phyloP scores from a whole-genome alignment of 2,888 invertebrate species.

The Lordiphosa fenestrarum region DNA sequence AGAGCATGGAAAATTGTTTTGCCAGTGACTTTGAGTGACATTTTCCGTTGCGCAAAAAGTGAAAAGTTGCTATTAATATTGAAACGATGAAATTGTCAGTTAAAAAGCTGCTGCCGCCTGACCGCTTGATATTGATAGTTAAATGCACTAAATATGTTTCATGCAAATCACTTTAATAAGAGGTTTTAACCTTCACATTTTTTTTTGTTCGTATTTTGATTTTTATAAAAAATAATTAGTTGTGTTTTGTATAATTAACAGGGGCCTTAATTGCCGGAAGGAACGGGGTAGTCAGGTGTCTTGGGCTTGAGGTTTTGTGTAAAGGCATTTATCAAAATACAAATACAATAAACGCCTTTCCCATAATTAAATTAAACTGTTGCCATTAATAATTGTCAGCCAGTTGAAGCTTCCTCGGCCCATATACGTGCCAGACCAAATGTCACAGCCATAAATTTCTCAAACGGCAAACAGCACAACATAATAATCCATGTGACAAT shows the following conservation, averaged over 20 bases:
- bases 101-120: constrained; percentile 15
- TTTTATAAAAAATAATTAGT: constrained; percentile 46
- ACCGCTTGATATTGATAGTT: constrained; percentile 38
- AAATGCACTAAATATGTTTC: constrained; percentile 8
- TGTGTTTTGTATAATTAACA: constrained; percentile 50
- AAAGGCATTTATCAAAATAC: constrained; percentile 34
- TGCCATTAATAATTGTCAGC: constrained; percentile 68
- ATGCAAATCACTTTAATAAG: constrained; percentile 51
- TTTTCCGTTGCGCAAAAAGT: constrained; percentile 66
- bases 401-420: constrained; percentile 34
- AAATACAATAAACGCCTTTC: constrained; percentile 45
- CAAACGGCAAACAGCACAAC: constrained; percentile 39
- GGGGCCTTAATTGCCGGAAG: constrained; percentile 61
- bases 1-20: constrained; percentile 43
- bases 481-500: constrained; percentile 68
- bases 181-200: constrained; percentile 50
- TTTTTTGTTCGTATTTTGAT: constrained; percentile 14
- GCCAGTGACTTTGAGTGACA: constrained; percentile 64
- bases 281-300: constrained; percentile 33
- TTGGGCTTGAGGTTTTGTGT: constrained; percentile 20
- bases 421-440: constrained; percentile 54
- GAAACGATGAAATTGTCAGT: constrained; percentile 38
- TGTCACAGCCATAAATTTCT: constrained; percentile 61
- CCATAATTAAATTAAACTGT: constrained; percentile 70
- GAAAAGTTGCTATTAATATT: constrained; percentile 67